Conservation (phyloP, 1,140 invertebrate genomes). For the Schlechtendalia chinensis region DNA sequence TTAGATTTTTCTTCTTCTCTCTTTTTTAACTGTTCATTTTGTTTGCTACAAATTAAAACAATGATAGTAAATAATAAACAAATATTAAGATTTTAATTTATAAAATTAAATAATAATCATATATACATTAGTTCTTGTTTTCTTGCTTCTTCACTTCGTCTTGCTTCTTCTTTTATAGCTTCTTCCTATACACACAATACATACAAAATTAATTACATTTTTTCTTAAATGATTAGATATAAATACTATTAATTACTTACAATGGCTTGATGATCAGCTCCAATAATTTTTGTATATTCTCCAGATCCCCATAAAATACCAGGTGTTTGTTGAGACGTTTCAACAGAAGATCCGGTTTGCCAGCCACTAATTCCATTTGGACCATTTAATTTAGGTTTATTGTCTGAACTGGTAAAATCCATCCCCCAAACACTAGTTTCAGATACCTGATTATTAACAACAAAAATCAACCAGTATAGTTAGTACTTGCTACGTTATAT, state of each 20-base stretch:
- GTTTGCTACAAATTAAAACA: conserved; percentile 32
- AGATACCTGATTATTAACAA: conserved; percentile 8
- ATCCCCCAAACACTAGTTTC: conserved; percentile 43
- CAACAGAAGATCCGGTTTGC: conserved; percentile 2
- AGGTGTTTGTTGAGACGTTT: conserved; percentile 22
- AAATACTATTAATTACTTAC: conserved; percentile 9
- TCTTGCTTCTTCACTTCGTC: conserved; percentile 45
- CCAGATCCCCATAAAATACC: conserved; percentile 44
- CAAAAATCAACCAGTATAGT: too few relatives aligned
- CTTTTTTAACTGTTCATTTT: conserved; percentile 45
- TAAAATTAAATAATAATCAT: neutral
- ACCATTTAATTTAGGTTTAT: conserved; percentile 39
- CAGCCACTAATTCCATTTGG: conserved; percentile 29
- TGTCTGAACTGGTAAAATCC: conserved; percentile 8
- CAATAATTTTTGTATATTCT: conserved; percentile 46
- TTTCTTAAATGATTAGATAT: neutral
- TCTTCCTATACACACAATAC: conserved; percentile 12
- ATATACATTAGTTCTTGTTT: conserved; percentile 40
- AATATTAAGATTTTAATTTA: neutral
- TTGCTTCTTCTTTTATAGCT: conserved; percentile 45
- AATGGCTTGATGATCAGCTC: conserved; percentile 40
- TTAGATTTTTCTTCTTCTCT: conserved; percentile 24
- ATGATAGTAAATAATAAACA: neutral
- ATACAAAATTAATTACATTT: neutral
- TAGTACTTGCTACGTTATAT: too few relatives aligned